phyloP scores from a whole-genome alignment of 2,797 vertebrate genomes.

The Lepus oiostolus region DNA sequence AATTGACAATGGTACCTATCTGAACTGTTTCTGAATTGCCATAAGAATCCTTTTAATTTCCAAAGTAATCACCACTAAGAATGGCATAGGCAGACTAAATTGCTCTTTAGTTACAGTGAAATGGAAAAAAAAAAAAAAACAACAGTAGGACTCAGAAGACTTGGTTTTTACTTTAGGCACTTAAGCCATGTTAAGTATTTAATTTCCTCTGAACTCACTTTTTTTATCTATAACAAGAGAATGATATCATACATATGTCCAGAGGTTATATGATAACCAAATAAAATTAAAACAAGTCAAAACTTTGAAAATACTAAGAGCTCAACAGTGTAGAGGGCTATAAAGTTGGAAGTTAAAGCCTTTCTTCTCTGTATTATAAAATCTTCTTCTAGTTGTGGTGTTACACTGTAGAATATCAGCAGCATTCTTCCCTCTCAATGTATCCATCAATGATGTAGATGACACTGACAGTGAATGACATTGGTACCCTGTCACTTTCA shows the following conservation, averaged over 20 bases:
- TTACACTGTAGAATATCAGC: not conserved
- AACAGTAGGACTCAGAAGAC: not conserved
- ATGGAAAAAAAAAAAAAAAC: not conserved
- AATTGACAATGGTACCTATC: conserved; percentile 33
- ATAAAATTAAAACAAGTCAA: conserved; percentile 36
- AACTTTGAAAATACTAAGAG: not conserved
- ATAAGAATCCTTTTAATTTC: conserved; percentile 33
- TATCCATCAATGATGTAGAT: no score
- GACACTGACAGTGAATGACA: not conserved
- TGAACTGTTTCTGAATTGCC: conserved; percentile 18
- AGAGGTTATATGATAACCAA: not conserved
- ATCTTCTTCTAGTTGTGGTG: conserved; percentile 14
- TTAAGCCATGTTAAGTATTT: not conserved
- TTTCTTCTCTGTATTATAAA: not conserved
- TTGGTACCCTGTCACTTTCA: not conserved
- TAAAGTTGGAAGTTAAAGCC: conserved; percentile 36
- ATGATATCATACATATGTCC: not conserved
- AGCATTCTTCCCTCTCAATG: not conserved
- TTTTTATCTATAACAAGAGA: conserved; percentile 5
- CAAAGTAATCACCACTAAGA: conserved; percentile 37
- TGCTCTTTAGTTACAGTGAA: not conserved
- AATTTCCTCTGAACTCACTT: not conserved
- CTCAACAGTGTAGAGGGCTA: not conserved
- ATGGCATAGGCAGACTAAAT: not conserved
- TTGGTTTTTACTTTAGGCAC: not conserved